Conservation (phyloP, 2,113 vertebrate genomes). For the Nibea coibor region DNA sequence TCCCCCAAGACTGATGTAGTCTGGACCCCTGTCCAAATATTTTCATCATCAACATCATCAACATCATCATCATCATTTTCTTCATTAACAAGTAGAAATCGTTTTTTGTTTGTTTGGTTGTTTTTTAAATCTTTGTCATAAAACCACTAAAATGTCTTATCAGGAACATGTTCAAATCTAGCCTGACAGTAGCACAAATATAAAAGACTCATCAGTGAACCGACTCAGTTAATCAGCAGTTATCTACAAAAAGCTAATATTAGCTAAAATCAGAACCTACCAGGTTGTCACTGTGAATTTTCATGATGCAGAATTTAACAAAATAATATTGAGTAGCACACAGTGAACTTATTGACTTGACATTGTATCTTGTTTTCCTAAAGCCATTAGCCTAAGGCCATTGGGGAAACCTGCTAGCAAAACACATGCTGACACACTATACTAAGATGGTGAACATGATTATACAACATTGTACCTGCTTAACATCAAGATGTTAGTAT, state of each 20-base stretch:
- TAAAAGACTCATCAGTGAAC: neutral
- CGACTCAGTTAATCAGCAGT: neutral
- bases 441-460: too few species aligned
- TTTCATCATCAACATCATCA: neutral
- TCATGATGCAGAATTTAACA: neutral
- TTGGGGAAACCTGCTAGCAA: too few species aligned
- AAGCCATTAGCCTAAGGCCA: too few species aligned
- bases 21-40: too few species aligned
- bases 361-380: too few species aligned
- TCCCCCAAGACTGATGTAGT: neutral
- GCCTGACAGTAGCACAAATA: neutral
- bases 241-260: neutral
- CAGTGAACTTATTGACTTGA: too few species aligned
- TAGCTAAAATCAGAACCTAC: neutral
- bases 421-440: too few species aligned
- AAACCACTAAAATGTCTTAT: neutral
- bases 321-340: too few species aligned
- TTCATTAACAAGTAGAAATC: neutral
- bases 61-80: neutral
- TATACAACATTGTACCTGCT: too few species aligned
- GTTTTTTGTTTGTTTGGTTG: neutral
- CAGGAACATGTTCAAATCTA: neutral
- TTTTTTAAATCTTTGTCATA: neutral
- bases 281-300: neutral
- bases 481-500: too few species aligned